These are phyloP conservation scores for Petrocephalus sullivani DNA, from an alignment of 2,797 vertebrate species.

Conservation along the genomic window DNA sequence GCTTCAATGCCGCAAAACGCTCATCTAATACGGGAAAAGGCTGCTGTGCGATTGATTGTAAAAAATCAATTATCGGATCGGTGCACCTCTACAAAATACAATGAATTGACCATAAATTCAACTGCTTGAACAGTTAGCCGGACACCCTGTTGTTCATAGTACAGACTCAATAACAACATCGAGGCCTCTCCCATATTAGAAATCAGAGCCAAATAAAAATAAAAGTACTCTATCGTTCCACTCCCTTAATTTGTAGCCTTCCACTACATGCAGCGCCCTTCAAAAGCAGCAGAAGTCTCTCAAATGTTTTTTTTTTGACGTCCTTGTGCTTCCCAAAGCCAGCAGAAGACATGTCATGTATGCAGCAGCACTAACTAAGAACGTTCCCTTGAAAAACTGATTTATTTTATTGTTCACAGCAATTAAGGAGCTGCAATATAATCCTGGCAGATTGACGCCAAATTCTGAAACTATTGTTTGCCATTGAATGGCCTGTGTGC, in stretches of 20 bases:
- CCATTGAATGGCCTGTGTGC: background rate
- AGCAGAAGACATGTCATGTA: constrained; percentile 39
- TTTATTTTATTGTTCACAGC: constrained; percentile 3
- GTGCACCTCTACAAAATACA: background rate
- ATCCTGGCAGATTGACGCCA: background rate
- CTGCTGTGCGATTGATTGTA: too few species aligned
- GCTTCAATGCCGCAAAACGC: too few species aligned
- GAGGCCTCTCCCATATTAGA: background rate
- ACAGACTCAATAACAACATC: background rate
- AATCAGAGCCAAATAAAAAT: constrained; percentile 55
- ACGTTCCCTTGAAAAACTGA: background rate
- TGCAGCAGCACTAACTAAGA: background rate
- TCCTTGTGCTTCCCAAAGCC: constrained; percentile 38
- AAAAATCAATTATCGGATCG: too few species aligned
- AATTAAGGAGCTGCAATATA: constrained; percentile 5
- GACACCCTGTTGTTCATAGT: background rate
- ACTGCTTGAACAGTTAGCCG: background rate
- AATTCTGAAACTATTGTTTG: background rate
- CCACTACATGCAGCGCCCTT: constrained; percentile 62
- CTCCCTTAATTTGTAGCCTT: constrained; percentile 64
- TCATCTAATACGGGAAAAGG: too few species aligned
- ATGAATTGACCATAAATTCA: background rate
- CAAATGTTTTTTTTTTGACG: constrained; percentile 48
- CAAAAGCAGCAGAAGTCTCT: constrained; percentile 54
- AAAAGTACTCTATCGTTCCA: constrained; percentile 44